Evolutionary conservation across 92 coral and sea anemone genomes (phyloP).

Genomic region (Bergia sp.): DNA sequence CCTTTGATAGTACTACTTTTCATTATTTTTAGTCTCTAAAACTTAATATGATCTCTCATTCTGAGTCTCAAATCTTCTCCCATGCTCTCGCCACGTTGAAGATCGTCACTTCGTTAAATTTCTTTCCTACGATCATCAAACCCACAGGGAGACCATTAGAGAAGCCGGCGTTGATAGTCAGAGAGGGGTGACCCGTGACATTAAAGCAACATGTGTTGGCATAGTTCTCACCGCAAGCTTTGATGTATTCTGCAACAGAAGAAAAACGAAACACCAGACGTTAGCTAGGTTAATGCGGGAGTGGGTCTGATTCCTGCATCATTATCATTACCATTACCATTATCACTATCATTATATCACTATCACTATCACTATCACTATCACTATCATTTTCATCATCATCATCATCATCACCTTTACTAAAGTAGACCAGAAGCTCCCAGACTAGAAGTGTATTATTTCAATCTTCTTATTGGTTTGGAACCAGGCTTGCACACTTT

Average conservation of each 20-base stretch:
- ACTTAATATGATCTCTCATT: no score
- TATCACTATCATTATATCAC: no score
- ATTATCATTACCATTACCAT: no score
- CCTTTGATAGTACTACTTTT: no score
- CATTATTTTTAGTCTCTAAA: no score
- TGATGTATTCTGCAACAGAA: neutral
- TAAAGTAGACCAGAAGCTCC: no score
- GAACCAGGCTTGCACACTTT: neutral
- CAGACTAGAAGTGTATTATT: no score
- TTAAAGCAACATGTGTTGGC: constrained; percentile 69
- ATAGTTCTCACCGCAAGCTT: neutral
- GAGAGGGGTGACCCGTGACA: constrained; percentile 82
- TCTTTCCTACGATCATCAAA: constrained; percentile 81
- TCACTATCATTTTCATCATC: no score
- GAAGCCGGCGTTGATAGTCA: constrained; percentile 84
- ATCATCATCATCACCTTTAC: no score
- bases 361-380: no score
- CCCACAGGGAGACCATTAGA: constrained; percentile 88
- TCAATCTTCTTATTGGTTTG: neutral
- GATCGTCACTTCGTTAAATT: constrained; percentile 77
- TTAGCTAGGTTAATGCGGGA: neutral
- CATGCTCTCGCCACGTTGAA: constrained; percentile 56
- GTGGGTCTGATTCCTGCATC: neutral
- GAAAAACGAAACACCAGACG: neutral
- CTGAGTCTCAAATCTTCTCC: constrained; percentile 13